Evolutionary conservation across 2,888 invertebrate species (phyloP), one percentile per base, ranked within the genome.

Genomic region (Rhingia campestris): DNA sequence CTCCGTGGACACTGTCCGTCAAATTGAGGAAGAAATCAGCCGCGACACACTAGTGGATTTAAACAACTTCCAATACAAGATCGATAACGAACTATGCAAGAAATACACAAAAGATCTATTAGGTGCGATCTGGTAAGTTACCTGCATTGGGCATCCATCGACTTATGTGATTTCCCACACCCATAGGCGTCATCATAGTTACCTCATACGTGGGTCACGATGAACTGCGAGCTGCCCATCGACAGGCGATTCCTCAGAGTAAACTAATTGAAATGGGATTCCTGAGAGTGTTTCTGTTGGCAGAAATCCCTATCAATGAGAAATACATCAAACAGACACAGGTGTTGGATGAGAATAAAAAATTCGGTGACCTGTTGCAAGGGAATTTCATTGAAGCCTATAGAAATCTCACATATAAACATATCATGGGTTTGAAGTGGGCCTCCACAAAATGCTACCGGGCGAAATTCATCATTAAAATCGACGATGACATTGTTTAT

Each of bases 371-470:
- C 87, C 92, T 96, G 22, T 89, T 96, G 9, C 96, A 96, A 91
- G 96, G 96, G 4, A 94, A 94, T 87, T 97, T 97, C 88, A 75
- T 92, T 1, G 97, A 97, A 91, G 94, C 95, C 54, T 97, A 97
- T 88, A 93, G 94, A 87, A 96, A 97, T 90, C 91, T 97, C n/a
- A 96, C 96, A 3, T 94, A 94, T 87, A 97, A 97, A 90, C 96
- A 97, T 88, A 89, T 95, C 0, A 96, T 96, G 96, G 96, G 96
- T 0, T 89, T 97, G 43, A 93, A 93, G 87, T 97, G 96, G 96
- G 94, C 94, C 0, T 91, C 93, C 0, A 91, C 91, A n/a, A 92
- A 92, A 87, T 97, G 96, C 88, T 88, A 88, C 0, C 91, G 92
- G 9, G 93, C 94, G 1, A 92, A 93, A 75, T 95, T 93, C 87